Base-by-base conservation (phyloP, 2,113 vertebrate genomes). In the Austrofundulus limnaeus region DNA sequence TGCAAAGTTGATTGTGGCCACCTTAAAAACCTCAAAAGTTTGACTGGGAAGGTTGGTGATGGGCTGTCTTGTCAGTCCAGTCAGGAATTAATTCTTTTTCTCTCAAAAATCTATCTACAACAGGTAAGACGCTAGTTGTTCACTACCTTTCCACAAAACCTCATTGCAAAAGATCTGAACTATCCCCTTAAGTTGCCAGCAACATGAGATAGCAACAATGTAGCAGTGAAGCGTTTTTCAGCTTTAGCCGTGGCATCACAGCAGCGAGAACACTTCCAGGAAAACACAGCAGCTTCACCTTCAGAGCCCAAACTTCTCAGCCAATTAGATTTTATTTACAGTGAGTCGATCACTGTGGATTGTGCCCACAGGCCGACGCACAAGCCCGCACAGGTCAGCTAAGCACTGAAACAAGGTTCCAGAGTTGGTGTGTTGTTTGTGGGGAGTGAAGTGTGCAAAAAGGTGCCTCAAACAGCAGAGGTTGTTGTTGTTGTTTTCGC, bases 251-350 rank as follows among this genome's bases (percentile, higher is more conserved):
- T 63, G 48, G 70, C 42, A 12, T 14, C 13, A 34, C 31, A 34
- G 31, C 20, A 55, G 17, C 31, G 12, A 66, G 53, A 25, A 76
- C 63, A 47, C 42, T 48, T 50, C 46, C 47, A 66, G 45, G 57
- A 77, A 76, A 52, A 52, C 20, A 17, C 14, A 75, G 49, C 34
- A 63, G 11, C 23, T 47, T 60, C 37, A 66, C 61, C 74, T 69
- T 58, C 52, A 15, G 13, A 20, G 31, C 57, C 48, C 47, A 60
- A 59, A 64, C 16, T 16, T n/a, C 16, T n/a, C 42, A 43, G 42
- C 16, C 42, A 43, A 43, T n/a, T 5, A n/a, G 6, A n/a, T 43
- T 43, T n/a, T n/a, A n/a, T n/a, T n/a, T n/a, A 43, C 17, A 43
- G 17, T 8, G 17, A 20, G 21, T 21, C 43, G 48, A 61, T 4